phyloP scores from a whole-genome alignment of 1,140 invertebrate species.

The Dendroctonus valens region DNA sequence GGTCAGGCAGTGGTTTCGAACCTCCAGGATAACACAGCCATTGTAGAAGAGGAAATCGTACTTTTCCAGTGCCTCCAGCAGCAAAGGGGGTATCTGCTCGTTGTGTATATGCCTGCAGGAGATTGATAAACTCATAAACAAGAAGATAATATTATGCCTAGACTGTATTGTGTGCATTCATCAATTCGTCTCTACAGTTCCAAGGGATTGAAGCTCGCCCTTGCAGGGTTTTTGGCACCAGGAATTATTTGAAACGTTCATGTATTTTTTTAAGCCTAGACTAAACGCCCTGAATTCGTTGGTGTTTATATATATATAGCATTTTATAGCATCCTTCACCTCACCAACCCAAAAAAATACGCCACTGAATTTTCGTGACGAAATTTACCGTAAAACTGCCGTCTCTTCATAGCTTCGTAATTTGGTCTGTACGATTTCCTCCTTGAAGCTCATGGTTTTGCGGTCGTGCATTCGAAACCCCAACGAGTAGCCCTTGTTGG shows the following conservation, averaged over 20 bases:
- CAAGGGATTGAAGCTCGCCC: too few relatives aligned
- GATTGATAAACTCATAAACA: background rate
- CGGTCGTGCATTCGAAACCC: constrained; percentile 50
- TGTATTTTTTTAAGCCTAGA: background rate
- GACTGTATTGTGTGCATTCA: too few relatives aligned
- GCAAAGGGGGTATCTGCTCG: constrained; percentile 80
- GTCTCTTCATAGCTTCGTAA: constrained; percentile 76
- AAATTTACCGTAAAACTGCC: constrained; percentile 57
- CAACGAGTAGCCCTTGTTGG: constrained; percentile 88
- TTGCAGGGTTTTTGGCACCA: too few relatives aligned
- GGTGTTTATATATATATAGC: too few relatives aligned
- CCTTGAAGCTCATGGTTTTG: constrained; percentile 47
- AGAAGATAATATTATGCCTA: too few relatives aligned
- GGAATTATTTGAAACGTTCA: too few relatives aligned
- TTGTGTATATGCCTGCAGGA: constrained; percentile 70
- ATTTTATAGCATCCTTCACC: too few relatives aligned
- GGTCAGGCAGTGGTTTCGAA: constrained; percentile 82
- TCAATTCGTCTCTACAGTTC: too few relatives aligned
- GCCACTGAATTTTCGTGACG: too few relatives aligned
- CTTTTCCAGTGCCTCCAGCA: constrained; percentile 81
- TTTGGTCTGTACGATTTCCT: constrained; percentile 67
- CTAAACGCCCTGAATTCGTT: background rate
- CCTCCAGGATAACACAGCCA: constrained; percentile 88
- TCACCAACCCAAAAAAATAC: too few relatives aligned
- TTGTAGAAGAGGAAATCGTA: constrained; percentile 84